Evolutionary conservation across 1,140 invertebrate species (phyloP).

Genomic region (Dolichoris vasculosae): DNA sequence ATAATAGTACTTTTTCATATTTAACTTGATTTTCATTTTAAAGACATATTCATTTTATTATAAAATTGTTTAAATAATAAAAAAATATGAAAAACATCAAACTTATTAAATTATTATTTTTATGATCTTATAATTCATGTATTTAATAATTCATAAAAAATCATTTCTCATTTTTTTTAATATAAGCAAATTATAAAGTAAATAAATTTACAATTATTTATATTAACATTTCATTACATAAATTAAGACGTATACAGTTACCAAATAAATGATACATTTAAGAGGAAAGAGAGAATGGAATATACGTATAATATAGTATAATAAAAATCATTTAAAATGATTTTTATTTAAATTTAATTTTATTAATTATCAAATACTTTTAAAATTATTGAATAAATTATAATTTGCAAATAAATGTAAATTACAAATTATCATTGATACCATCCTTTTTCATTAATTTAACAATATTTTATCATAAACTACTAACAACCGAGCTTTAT

Average conservation of each 20-base stretch:
- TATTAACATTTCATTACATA: slow-evolving; percentile 68
- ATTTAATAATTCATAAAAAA: too few relatives aligned
- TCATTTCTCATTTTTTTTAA: too few relatives aligned
- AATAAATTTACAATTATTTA: slow-evolving; percentile 9
- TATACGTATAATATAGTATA: slow-evolving; percentile 55
- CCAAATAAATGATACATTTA: slow-evolving; percentile 65
- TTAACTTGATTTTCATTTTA: too few relatives aligned
- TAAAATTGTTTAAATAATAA: too few relatives aligned
- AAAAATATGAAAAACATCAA: too few relatives aligned
- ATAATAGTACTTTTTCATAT: too few relatives aligned
- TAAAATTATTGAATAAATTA: background rate
- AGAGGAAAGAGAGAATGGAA: slow-evolving; percentile 37
- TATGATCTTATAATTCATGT: too few relatives aligned
- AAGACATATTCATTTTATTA: too few relatives aligned
- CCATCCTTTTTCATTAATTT: background rate
- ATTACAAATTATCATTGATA: background rate
- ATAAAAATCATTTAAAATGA: slow-evolving; percentile 47
- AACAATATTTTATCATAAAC: too few relatives aligned
- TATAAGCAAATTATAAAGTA: background rate
- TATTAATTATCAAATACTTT: background rate
- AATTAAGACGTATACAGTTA: slow-evolving; percentile 69
- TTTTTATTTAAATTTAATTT: slow-evolving; percentile 15
- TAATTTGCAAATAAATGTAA: background rate
- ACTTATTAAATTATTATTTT: too few relatives aligned
- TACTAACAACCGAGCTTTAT: too few relatives aligned